A percentile compares a stretch with the other conserved stretches of the same genome.
These are phyloP conservation scores for Daubentonia madagascariensis DNA, from an alignment of 2,113 vertebrate species.

Conservation along the genomic window DNA sequence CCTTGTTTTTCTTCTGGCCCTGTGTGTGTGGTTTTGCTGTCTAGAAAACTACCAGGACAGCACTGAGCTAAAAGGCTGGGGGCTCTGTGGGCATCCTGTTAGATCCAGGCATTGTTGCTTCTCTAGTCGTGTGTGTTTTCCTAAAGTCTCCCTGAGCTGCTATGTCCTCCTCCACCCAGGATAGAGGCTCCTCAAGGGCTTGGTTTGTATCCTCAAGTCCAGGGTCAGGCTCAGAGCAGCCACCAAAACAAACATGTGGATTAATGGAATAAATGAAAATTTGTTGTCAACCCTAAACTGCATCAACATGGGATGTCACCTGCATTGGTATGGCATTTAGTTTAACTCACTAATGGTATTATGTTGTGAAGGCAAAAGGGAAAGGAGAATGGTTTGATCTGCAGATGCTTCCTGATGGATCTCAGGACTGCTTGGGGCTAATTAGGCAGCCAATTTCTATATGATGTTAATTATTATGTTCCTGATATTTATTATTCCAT, in stretches of 20 bases:
- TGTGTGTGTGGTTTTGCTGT: fast-evolving
- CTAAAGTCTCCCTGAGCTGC: neutral
- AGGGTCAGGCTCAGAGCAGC: neutral
- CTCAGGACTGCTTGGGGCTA: neutral
- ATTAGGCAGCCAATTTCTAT: neutral
- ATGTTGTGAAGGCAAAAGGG: neutral
- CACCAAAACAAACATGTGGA: fast-evolving
- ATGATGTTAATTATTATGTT: neutral
- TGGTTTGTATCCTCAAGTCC: neutral
- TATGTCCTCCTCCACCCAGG: neutral
- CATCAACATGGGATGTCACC: fast-evolving
- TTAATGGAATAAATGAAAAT: fast-evolving
- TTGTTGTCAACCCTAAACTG: fast-evolving
- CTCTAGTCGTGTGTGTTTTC: neutral
- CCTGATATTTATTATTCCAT: neutral
- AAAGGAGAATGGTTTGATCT: neutral
- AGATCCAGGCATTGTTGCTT: neutral
- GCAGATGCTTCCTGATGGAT: neutral
- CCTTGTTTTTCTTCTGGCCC: neutral
- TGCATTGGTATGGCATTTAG: neutral
- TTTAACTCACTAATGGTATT: neutral
- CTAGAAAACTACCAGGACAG: neutral
- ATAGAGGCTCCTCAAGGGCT: neutral
- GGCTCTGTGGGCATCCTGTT: fast-evolving
- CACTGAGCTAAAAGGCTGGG: neutral